A percentile compares a stretch with the other conserved stretches of the same genome.
phyloP scores from a whole-genome alignment of 2,113 vertebrate species.

The Tor tambroides region DNA sequence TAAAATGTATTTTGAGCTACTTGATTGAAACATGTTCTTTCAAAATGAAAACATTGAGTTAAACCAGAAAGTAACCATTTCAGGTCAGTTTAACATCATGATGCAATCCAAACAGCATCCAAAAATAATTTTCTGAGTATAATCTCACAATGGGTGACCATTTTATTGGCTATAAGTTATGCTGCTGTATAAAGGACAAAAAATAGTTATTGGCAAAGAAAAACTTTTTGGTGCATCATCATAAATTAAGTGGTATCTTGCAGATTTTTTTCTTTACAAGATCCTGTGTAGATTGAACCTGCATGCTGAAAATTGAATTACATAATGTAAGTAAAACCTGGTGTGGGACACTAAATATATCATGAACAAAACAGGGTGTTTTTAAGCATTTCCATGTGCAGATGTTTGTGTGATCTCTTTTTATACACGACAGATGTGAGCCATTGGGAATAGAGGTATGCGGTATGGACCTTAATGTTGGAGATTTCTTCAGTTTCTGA shows the following conservation, averaged over 20 bases:
- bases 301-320: conserved; percentile 54
- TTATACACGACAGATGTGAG: neutral
- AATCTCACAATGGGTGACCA: neutral
- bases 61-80: too few relatives aligned
- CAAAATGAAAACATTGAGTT: too few relatives aligned
- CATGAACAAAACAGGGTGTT: conserved; percentile 37
- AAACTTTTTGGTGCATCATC: conserved; percentile 54
- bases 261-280: conserved; percentile 45
- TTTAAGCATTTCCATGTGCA: conserved; percentile 64
- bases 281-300: conserved; percentile 48
- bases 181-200: conserved; percentile 47
- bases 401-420: conserved; percentile 31
- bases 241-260: conserved; percentile 53
- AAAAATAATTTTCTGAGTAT: too few relatives aligned
- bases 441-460: conserved; percentile 23
- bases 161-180: conserved; percentile 51
- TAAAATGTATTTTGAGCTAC: too few relatives aligned
- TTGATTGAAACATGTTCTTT: too few relatives aligned
- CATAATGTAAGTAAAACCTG: conserved; percentile 52
- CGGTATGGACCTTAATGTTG: neutral
- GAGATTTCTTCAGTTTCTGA: neutral
- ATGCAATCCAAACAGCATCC: too few relatives aligned
- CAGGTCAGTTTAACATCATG: too few relatives aligned
- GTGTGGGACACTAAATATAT: conserved; percentile 50
- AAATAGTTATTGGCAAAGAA: conserved; percentile 58